phyloP scores from a whole-genome alignment of 2,797 vertebrate species.

The Sebastes nivosus region DNA sequence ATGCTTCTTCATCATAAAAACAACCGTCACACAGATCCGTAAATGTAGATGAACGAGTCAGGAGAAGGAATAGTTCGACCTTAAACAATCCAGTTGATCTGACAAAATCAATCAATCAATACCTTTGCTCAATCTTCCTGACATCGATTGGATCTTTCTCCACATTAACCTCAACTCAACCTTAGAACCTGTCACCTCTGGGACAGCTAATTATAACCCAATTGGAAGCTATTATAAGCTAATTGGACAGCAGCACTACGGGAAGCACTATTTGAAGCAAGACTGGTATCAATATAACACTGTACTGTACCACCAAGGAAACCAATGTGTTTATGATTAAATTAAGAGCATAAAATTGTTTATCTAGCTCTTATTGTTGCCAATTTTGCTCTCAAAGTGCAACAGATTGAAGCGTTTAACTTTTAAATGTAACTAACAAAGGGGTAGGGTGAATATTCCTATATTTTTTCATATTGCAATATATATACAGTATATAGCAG shows the following conservation, averaged over 20 bases:
- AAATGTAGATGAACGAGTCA: neutral
- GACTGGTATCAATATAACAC: neutral
- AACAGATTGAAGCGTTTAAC: too few species aligned
- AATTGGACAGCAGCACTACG: neutral
- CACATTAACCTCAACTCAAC: neutral
- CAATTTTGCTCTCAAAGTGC: too few species aligned
- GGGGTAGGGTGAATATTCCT: too few species aligned
- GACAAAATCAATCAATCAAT: neutral
- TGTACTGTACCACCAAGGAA: neutral
- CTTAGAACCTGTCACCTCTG: neutral
- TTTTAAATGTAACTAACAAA: too few species aligned
- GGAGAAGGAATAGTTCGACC: neutral
- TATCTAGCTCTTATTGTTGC: too few species aligned
- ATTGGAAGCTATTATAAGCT: too few species aligned
- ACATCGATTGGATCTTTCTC: neutral
- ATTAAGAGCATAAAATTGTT: too few species aligned
- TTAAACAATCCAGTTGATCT: neutral
- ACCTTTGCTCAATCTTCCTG: neutral
- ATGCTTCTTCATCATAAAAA: conserved; percentile 12
- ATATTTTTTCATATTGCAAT: too few species aligned
- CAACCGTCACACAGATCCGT: neutral
- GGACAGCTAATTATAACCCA: neutral
- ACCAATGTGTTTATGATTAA: too few species aligned
- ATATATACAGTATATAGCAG: too few species aligned
- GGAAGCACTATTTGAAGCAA: neutral